A percentile compares a stretch with the other conserved stretches of the same genome.
These are phyloP conservation scores for Aspidiotus destructor DNA, from an alignment of 2,888 invertebrate species.

Conservation along the genomic window DNA sequence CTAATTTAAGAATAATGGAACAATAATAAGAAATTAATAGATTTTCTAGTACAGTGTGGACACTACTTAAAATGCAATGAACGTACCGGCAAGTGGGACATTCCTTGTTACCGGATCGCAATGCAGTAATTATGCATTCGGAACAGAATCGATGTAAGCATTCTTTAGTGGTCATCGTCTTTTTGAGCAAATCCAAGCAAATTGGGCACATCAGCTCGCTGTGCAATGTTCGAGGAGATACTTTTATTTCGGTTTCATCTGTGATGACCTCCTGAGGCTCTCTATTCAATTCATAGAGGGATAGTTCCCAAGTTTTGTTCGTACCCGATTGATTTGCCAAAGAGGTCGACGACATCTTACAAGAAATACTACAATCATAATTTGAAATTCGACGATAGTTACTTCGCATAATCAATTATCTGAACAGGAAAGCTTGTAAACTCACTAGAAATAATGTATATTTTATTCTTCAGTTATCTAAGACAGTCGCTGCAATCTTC, in stretches of 20 bases:
- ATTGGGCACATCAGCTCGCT: slow-evolving; percentile 98
- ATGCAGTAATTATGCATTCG: slow-evolving; percentile 95
- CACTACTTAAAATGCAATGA: too few relatives aligned
- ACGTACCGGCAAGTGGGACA: slow-evolving; percentile 83
- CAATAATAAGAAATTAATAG: neutral
- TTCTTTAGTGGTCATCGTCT: slow-evolving; percentile 99
- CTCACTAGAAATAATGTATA: too few relatives aligned
- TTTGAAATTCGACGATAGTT: neutral
- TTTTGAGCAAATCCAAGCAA: slow-evolving; percentile 95
- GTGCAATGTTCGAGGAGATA: slow-evolving; percentile 86
- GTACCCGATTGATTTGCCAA: slow-evolving; percentile 68
- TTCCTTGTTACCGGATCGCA: slow-evolving; percentile 96
- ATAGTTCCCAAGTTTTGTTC: slow-evolving; percentile 94
- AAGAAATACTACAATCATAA: neutral
- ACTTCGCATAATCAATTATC: neutral
- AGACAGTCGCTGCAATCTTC: too few relatives aligned
- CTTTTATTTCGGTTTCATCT: slow-evolving; percentile 88
- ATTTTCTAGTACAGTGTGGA: neutral
- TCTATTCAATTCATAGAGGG: slow-evolving; percentile 87
- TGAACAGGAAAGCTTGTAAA: neutral
- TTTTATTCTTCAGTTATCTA: too few relatives aligned
- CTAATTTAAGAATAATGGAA: neutral
- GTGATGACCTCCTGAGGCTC: slow-evolving; percentile 93
- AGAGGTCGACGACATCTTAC: slow-evolving; percentile 39
- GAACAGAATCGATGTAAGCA: slow-evolving; percentile 97